These are phyloP conservation scores for Homarus americanus DNA, from an alignment of 1,140 invertebrate genomes.

Conservation along the genomic window DNA sequence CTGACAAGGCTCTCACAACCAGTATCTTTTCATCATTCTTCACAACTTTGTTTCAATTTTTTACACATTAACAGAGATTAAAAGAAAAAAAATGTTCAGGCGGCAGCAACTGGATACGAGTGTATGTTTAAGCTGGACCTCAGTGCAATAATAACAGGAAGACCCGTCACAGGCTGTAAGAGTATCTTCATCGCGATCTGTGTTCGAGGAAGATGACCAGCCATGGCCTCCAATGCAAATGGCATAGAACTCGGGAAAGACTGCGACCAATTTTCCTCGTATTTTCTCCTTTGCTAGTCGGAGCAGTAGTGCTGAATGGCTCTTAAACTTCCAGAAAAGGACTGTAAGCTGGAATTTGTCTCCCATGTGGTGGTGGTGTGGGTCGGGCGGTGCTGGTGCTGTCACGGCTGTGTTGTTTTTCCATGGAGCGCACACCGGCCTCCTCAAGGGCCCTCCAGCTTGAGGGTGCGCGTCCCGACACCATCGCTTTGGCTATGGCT, in stretches of 20 bases:
- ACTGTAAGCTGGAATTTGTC: constrained; percentile 58
- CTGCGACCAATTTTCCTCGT: constrained; percentile 23
- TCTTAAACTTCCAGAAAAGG: constrained; percentile 15
- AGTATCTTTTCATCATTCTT: not conserved
- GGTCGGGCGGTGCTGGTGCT: constrained; percentile 44
- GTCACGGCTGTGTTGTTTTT: constrained; percentile 72
- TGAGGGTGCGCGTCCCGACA: constrained; percentile 54
- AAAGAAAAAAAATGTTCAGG: not conserved
- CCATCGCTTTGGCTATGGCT: constrained; percentile 45
- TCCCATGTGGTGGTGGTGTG: constrained; percentile 40
- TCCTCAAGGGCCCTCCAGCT: constrained; percentile 68
- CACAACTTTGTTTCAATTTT: not conserved
- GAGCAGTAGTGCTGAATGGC: constrained; percentile 7
- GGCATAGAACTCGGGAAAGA: not conserved
- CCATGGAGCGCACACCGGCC: constrained; percentile 69
- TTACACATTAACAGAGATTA: not conserved
- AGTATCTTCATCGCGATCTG: not conserved
- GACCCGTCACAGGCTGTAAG: not conserved
- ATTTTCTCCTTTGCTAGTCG: not conserved
- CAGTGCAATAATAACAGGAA: not conserved
- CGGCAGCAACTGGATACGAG: not conserved
- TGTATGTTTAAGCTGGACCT: not conserved
- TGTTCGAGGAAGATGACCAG: not conserved
- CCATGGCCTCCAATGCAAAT: not conserved
- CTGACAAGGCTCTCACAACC: not conserved